Conservation (phyloP, 2,113 vertebrate species). For the Lycaon pictus region DNA sequence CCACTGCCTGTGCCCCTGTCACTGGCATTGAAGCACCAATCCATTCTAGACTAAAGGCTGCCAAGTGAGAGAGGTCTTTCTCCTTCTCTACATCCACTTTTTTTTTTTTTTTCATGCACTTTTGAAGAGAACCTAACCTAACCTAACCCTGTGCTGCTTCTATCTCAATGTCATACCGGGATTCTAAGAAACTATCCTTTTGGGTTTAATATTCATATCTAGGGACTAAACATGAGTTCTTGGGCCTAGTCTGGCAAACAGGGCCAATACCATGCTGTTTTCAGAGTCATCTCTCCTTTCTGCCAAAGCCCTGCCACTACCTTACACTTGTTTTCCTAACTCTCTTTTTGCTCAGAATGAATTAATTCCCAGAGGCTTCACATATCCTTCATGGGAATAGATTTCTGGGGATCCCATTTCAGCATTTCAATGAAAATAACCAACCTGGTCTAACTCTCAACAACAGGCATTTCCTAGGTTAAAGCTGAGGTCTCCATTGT, state of each 20-base stretch:
- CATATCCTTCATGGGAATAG: not conserved
- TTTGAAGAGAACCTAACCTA: not conserved
- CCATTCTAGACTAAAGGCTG: not conserved
- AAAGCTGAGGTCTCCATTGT: not conserved
- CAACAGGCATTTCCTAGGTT: not conserved
- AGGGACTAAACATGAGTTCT: not conserved
- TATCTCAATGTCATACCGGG: not conserved
- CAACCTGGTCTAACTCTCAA: not conserved
- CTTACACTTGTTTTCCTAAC: not conserved
- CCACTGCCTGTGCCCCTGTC: not conserved
- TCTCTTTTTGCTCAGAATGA: not conserved
- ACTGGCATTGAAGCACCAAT: not conserved
- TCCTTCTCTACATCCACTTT: not conserved
- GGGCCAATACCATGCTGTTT: not conserved
- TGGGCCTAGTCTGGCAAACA: not conserved
- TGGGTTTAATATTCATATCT: not conserved
- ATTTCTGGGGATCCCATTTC: not conserved
- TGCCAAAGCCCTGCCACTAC: not conserved
- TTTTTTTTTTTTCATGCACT: not conserved
- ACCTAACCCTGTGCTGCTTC: not conserved
- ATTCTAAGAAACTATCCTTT: not conserved
- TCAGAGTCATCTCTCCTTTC: not conserved
- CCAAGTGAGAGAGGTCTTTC: not conserved
- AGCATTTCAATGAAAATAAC: conserved; percentile 8
- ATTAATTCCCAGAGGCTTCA: not conserved